Base-by-base conservation (phyloP, 2,888 invertebrate genomes). In the Stenodema calcarata region DNA sequence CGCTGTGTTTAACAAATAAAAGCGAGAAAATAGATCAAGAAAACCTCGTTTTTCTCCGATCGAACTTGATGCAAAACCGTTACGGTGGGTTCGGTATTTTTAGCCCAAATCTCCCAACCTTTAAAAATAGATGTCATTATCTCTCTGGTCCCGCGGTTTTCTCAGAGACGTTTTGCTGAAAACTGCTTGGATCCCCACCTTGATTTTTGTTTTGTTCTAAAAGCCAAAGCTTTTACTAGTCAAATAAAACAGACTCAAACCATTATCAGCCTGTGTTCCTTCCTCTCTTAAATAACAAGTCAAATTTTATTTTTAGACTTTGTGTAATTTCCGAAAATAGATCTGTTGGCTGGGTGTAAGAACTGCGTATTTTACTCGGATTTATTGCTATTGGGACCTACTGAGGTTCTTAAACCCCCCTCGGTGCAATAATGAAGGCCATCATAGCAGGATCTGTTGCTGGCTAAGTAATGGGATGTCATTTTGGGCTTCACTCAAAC, bases 51-150 rank as follows among this genome's bases (percentile, higher is more conserved):
- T 44, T 42, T 18, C 23, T 44, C 18, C 44, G 27, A 44, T 78
- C 78, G 78, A 44, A 78, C 18, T 78, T 78, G 41, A 41, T 44
- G 78, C 78, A 44, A 44, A 76, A 78, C 44, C 23, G 27, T 14
- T 0, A 27, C 44, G 7, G 35, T 78, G 35, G 9, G 73, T 41
- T 27, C 23, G 23, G 14, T 78, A 78, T 78, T 78, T 78, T 78
- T 78, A 78, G 78, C 35, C 23, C 9, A 18, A 41, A 41, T 78
- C 78, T 78, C 44, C 44, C 23, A 44, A 41, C 42, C 42, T 27
- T 44, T 44, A 78, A 78, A 44, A 78, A 78, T 78, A 78, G 78
- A 78, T 14, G 41, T 44, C 78, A 78, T 78, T 78, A 78, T 78
- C 27, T 78, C 41, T 0, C 41, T 1, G 18, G 62, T 27, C 62